Evolutionary conservation across 1,140 invertebrate species (phyloP).

Genomic region (Akabosia matsudoensis): DNA sequence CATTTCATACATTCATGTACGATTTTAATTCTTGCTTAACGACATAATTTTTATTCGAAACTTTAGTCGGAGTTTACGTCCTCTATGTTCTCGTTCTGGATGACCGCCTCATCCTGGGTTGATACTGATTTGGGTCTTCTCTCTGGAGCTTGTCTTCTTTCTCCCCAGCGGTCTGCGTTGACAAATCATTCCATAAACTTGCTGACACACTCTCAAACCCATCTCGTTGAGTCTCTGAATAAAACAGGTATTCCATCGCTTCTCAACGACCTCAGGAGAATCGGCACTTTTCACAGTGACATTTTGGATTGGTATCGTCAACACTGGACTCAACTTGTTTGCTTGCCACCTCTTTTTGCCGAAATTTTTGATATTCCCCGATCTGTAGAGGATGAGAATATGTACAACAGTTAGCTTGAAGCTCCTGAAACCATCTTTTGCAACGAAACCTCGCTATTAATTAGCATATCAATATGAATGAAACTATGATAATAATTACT

Average conservation of each 20-base stretch:
- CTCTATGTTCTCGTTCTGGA: conserved; percentile 68
- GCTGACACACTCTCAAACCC: conserved; percentile 69
- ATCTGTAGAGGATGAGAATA: conserved; percentile 65
- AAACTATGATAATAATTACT: background rate
- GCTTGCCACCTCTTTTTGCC: conserved; percentile 85
- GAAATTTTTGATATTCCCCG: conserved; percentile 98
- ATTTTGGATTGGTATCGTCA: conserved; percentile 85
- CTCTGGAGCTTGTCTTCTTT: conserved; percentile 78
- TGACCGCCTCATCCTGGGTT: conserved; percentile 56
- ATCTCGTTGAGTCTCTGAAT: conserved; percentile 78
- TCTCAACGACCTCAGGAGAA: conserved; percentile 66
- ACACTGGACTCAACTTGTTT: conserved; percentile 76
- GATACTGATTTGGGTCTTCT: conserved; percentile 89
- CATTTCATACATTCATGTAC: conserved; percentile 13
- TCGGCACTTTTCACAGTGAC: conserved; percentile 79
- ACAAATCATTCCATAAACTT: conserved; percentile 79
- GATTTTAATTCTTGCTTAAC: background rate
- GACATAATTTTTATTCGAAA: conserved; percentile 25
- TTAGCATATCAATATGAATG: too few species aligned
- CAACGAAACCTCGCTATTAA: too few species aligned
- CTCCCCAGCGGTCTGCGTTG: conserved; percentile 72
- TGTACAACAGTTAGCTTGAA: conserved; percentile 45
- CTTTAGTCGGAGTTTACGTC: conserved; percentile 67
- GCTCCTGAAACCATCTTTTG: background rate
- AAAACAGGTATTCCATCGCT: conserved; percentile 56